Conservation (phyloP, 2,888 invertebrate genomes). For the Patella pellucida region DNA sequence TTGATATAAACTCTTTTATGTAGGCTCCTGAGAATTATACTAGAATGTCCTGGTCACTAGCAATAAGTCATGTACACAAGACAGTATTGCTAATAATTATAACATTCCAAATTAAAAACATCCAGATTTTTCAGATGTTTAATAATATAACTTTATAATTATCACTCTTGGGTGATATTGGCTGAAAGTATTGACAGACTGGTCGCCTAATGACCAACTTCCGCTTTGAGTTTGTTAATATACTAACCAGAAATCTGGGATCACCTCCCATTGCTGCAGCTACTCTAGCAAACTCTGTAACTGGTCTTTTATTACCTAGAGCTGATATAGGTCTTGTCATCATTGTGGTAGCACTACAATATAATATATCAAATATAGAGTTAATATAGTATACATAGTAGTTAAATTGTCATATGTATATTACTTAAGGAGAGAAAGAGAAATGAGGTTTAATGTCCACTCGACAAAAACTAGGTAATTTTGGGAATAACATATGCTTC, state of each 20-base stretch:
- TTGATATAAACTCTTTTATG: too few relatives aligned
- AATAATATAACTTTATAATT: background rate
- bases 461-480: too few relatives aligned
- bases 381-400: too few relatives aligned
- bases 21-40: too few relatives aligned
- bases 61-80: too few relatives aligned
- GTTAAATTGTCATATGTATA: too few relatives aligned
- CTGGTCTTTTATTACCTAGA: constrained; percentile 77
- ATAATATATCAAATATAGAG: background rate
- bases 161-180: background rate
- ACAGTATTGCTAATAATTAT: background rate
- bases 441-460: too few relatives aligned
- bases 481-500: too few relatives aligned
- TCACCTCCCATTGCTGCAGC: constrained; percentile 73
- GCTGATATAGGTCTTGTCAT: constrained; percentile 78
- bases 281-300: constrained; percentile 76
- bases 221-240: background rate
- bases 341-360: constrained; percentile 64
- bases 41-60: too few relatives aligned
- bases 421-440: too few relatives aligned
- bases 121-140: too few relatives aligned
- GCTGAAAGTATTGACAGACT: background rate
- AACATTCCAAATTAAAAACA: background rate
- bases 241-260: constrained; percentile 70
- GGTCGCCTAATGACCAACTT: background rate